phyloP scores from a whole-genome alignment of 1,140 invertebrate species.

The Drosophila truncata region DNA sequence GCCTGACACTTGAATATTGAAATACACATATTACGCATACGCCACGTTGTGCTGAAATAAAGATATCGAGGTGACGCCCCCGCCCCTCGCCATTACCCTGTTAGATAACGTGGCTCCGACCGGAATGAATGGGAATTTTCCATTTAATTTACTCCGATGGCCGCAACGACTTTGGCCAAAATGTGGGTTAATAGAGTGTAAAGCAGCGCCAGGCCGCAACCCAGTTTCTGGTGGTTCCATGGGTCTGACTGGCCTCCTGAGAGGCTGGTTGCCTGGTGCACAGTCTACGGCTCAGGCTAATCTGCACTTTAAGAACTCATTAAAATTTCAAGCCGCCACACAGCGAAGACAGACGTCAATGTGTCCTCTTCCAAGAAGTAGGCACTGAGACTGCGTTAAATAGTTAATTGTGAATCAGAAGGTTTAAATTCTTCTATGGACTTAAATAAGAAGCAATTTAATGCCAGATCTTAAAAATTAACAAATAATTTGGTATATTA shows the following conservation, averaged over 20 bases:
- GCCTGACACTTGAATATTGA: slow-evolving; percentile 9
- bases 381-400: slow-evolving; percentile 23
- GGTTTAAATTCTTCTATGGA: not conserved
- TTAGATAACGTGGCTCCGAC: slow-evolving; percentile 24
- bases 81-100: too few relatives aligned
- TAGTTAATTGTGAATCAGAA: slow-evolving; percentile 38
- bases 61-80: slow-evolving; percentile 28
- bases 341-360: slow-evolving; percentile 32
- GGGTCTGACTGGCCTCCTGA: not conserved
- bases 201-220: slow-evolving; percentile 69
- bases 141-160: slow-evolving; percentile 78
- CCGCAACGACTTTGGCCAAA: slow-evolving; percentile 59
- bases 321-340: slow-evolving; percentile 67
- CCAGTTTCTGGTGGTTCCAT: slow-evolving; percentile 58
- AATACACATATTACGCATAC: slow-evolving; percentile 31
- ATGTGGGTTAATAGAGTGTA: slow-evolving; percentile 85
- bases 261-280: slow-evolving; percentile 16
- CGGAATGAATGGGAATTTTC: slow-evolving; percentile 68
- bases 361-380: not conserved
- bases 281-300: slow-evolving; percentile 45
- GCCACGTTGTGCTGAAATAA: slow-evolving; percentile 27
- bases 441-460: not conserved
- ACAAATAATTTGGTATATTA: not conserved
- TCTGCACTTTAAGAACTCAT: slow-evolving; percentile 68
- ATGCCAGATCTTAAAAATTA: not conserved